Base-by-base conservation (phyloP, 2,113 vertebrate species). In the Aythya baeri region DNA sequence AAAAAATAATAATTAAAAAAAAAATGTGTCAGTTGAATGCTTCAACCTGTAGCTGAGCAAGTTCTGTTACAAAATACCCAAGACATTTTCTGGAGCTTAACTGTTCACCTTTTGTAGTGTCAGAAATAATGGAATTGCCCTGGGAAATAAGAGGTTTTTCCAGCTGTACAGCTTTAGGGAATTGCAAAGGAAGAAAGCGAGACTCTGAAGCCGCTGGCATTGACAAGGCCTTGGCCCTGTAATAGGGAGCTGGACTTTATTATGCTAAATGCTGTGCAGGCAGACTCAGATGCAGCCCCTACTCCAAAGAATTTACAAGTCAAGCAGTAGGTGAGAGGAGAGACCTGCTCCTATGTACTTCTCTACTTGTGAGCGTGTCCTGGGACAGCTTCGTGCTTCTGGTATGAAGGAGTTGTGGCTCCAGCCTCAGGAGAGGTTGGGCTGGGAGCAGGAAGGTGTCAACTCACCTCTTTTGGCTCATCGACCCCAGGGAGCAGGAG, bases 101-200 rank as follows among this genome's bases (percentile, higher is more conserved):
- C 75, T 73, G 18, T 49, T 85, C 9, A 2, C 44, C 68, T 54
- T 54, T 59, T 52, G 67, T 57, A 86, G 46, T 88, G 71, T 66
- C 79, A 88, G 59, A 89, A 94, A 91, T 61, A 80, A 89, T 93
- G 55, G 72, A 70, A 63, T 50, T 27, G 23, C 82, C 67, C 6
- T 13, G 72, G 54, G 78, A 95, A 91, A 49, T 25, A 61, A 0
- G 77, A 95, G 74, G 77, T 89, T 94, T 86, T 95, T 93, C 92
- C 83, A 90, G 92, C 76, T 92, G 57, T 12, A 9, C 86, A 84
- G 13, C 70, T 92, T 34, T 16, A 0, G 43, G 27, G 43, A 67
- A 32, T 6, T 44, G 34, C 32, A 43, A 92, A 74, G 76, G 83
- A 54, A 80, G 70, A 70, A 14, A 22, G 29, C 1, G 18, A 87